Evolutionary conservation across 2,797 vertebrate species (phyloP).

Genomic region (Leuciscus waleckii): DNA sequence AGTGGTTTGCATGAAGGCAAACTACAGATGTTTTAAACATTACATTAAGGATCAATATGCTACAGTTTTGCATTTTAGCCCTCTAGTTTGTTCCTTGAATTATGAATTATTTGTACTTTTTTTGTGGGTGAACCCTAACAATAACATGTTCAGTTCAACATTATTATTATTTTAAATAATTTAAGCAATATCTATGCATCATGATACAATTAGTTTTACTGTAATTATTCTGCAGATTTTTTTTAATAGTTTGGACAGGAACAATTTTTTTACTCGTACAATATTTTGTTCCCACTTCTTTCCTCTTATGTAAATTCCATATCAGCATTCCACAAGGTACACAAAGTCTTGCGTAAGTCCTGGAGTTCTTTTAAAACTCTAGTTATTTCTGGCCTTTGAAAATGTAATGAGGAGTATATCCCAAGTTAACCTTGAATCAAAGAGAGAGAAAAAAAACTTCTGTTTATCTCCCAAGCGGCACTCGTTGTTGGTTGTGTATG

Average conservation of each 20-base stretch:
- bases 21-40: background rate
- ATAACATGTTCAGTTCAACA: background rate
- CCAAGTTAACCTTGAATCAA: slow-evolving; percentile 22
- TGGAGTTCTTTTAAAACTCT: background rate
- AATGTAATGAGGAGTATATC: slow-evolving; percentile 1
- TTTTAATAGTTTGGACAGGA: background rate
- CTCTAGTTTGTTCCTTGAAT: background rate
- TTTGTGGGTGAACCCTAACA: background rate
- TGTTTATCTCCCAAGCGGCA: slow-evolving; percentile 26
- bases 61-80: background rate
- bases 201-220: background rate
- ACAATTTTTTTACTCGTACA: background rate
- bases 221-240: background rate
- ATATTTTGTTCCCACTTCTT: background rate
- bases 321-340: background rate
- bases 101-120: background rate
- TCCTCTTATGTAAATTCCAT: background rate
- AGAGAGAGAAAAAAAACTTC: background rate
- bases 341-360: background rate
- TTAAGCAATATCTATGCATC: background rate
- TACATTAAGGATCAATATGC: background rate
- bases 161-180: background rate
- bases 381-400: slow-evolving; percentile 8
- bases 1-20: background rate
- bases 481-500: slow-evolving; percentile 30